Conservation (phyloP, 2,888 invertebrate genomes). For the Campaea margaritaria region DNA sequence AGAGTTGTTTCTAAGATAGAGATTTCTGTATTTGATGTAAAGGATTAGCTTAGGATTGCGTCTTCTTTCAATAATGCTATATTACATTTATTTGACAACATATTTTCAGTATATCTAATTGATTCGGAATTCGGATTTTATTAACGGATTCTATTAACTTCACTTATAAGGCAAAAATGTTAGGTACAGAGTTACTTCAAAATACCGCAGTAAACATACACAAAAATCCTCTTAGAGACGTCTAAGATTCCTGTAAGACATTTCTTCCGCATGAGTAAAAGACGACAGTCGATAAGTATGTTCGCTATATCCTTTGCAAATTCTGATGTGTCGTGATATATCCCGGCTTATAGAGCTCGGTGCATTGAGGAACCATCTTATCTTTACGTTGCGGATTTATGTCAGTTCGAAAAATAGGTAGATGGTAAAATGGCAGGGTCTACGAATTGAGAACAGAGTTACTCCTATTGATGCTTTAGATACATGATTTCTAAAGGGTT, state of each 20-base stretch:
- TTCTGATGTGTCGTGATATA: constrained; percentile 39
- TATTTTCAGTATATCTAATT: no score
- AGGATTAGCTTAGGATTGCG: no score
- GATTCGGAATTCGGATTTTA: no score
- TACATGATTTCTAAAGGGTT: background rate
- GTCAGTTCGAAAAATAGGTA: constrained; percentile 35
- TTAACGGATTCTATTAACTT: no score
- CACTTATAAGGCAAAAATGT: background rate
- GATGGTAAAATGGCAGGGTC: no score
- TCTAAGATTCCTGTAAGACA: constrained; percentile 22
- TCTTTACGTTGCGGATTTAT: constrained; percentile 52
- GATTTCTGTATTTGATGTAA: no score
- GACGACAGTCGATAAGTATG: constrained; percentile 39
- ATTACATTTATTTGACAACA: no score
- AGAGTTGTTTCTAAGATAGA: no score
- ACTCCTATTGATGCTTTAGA: background rate
- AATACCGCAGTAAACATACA: no score
- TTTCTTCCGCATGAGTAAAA: constrained; percentile 26
- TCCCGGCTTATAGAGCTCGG: constrained; percentile 44
- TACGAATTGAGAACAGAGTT: no score
- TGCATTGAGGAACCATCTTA: constrained; percentile 41
- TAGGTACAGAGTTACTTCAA: constrained; percentile 17
- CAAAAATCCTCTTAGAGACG: constrained; percentile 32
- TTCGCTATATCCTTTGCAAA: constrained; percentile 32
- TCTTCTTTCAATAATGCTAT: no score